phyloP scores from a whole-genome alignment of 2,113 vertebrate species.

The Neomonachus schauinslandi region DNA sequence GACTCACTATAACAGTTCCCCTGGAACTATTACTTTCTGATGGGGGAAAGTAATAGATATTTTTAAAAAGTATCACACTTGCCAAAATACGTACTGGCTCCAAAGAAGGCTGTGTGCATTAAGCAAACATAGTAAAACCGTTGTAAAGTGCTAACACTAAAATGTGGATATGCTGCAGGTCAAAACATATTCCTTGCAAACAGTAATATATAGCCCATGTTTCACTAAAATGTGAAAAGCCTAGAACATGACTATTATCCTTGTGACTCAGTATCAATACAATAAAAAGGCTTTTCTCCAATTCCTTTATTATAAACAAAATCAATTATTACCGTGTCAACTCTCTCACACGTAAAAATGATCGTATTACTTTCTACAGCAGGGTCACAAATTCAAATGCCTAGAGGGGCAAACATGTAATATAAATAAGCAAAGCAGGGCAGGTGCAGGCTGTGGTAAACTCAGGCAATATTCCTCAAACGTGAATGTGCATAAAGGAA shows the following conservation, averaged over 20 bases:
- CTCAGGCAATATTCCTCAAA: background rate
- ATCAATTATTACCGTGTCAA: constrained; percentile 3
- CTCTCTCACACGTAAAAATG: constrained; percentile 35
- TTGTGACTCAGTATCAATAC: background rate
- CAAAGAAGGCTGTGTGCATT: constrained; percentile 76
- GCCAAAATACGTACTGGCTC: constrained; percentile 79
- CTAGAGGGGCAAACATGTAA: background rate
- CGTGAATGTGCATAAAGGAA: background rate
- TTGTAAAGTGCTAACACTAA: background rate
- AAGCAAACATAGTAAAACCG: constrained; percentile 37
- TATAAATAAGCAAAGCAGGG: background rate
- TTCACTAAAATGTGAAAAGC: background rate
- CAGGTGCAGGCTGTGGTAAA: background rate
- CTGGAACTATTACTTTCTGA: constrained; percentile 82
- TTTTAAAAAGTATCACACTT: constrained; percentile 79
- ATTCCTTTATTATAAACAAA: constrained; percentile 44
- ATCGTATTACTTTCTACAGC: background rate
- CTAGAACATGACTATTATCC: background rate
- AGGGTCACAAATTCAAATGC: constrained; percentile 29
- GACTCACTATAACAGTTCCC: constrained; percentile 80
- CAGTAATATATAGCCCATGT: background rate
- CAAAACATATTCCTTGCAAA: background rate
- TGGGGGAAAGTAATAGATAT: constrained; percentile 82
- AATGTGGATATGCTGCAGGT: background rate
- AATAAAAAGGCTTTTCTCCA: background rate